A percentile compares a stretch with the other conserved stretches of the same genome.
Conservation (phyloP, 1,140 invertebrate genomes). For the Drosophila pachea region DNA sequence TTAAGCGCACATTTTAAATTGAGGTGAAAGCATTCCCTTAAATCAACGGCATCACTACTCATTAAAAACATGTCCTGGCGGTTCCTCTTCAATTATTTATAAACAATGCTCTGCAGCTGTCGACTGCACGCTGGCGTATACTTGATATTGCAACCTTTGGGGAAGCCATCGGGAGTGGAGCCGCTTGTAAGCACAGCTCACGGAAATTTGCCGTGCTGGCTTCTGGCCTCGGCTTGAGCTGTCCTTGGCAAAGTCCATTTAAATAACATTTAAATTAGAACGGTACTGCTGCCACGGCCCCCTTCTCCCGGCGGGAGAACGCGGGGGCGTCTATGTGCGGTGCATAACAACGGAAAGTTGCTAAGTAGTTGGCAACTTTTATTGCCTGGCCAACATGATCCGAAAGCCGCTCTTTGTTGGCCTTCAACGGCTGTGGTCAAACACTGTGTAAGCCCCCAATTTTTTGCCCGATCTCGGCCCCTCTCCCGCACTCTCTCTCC, state of each 20-base stretch:
- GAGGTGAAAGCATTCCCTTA: constrained; percentile 18
- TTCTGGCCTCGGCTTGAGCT: not conserved
- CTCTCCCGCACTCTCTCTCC: constrained; percentile 1
- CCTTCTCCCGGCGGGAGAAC: too few relatives aligned
- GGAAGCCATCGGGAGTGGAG: not conserved
- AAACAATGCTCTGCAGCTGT: not conserved
- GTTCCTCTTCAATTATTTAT: constrained; percentile 21
- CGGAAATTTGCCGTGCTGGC: too few relatives aligned
- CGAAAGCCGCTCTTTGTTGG: constrained; percentile 33
- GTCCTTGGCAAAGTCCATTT: constrained; percentile 25
- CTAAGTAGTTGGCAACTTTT: constrained; percentile 61
- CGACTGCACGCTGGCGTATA: too few relatives aligned
- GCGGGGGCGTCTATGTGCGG: constrained; percentile 2
- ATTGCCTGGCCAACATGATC: constrained; percentile 49
- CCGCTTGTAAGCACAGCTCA: too few relatives aligned
- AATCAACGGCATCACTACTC: constrained; percentile 12
- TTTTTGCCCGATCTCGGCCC: not conserved
- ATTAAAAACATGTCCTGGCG: constrained; percentile 23
- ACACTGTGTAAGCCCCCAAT: constrained; percentile 19
- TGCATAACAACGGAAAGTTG: constrained; percentile 44
- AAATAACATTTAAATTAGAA: constrained; percentile 41
- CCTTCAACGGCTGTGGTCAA: constrained; percentile 42
- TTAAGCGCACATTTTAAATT: constrained; percentile 33
- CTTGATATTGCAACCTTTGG: not conserved
- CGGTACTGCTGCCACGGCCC: not conserved